Evolutionary conservation across 2,113 vertebrate genomes (phyloP).

Genomic region (Channa maculata): DNA sequence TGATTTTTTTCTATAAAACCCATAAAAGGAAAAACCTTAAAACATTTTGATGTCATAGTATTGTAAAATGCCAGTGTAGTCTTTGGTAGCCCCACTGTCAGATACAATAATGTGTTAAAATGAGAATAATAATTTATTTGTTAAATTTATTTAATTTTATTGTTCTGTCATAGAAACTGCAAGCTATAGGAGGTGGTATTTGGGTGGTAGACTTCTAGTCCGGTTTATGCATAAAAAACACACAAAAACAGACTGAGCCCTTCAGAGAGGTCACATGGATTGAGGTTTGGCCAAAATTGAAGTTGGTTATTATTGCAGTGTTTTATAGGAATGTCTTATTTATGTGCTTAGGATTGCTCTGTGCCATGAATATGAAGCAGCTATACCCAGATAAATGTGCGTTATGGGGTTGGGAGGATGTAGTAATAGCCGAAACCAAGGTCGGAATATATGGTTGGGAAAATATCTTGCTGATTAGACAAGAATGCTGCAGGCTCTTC

Average conservation of each 20-base stretch:
- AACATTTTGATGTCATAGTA: too few species aligned
- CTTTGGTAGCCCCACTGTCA: too few species aligned
- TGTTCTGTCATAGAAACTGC: too few species aligned
- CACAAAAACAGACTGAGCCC: constrained; percentile 26
- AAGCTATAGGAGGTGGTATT: too few species aligned
- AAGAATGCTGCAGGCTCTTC: constrained; percentile 12
- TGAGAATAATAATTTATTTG: too few species aligned
- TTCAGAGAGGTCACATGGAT: constrained; percentile 55
- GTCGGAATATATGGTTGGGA: constrained; percentile 25
- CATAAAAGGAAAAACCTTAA: too few species aligned
- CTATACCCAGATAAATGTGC: constrained; percentile 43
- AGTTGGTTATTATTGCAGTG: constrained; percentile 63
- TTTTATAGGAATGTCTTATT: constrained; percentile 68
- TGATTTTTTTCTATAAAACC: too few species aligned
- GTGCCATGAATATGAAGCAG: constrained; percentile 72
- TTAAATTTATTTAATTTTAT: too few species aligned
- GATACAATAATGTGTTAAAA: too few species aligned
- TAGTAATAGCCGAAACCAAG: constrained; percentile 56
- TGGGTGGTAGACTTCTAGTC: not conserved
- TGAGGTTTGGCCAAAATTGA: constrained; percentile 35
- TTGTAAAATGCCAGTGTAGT: too few species aligned
- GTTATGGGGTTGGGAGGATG: constrained; percentile 34
- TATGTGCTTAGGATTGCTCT: constrained; percentile 63
- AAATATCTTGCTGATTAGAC: constrained; percentile 14
- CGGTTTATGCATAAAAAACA: constrained; percentile 35